phyloP scores from a whole-genome alignment of 2,113 vertebrate genomes.

The Piprites chloris region DNA sequence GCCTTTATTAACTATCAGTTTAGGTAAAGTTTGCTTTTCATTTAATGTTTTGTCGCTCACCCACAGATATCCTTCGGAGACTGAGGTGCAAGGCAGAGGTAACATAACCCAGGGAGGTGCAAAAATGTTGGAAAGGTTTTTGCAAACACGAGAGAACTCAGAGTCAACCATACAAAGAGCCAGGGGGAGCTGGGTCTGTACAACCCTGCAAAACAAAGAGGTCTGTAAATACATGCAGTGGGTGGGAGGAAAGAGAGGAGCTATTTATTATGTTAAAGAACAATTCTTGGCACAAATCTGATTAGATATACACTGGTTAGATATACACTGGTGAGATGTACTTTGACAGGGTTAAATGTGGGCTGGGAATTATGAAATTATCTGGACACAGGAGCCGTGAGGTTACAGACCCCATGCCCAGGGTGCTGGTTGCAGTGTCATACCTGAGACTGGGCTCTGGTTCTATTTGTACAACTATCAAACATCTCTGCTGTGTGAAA shows the following conservation, averaged over 20 bases:
- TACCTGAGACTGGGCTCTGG: background rate
- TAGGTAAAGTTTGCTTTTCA: slow-evolving; percentile 15
- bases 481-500: background rate
- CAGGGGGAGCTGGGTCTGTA: background rate
- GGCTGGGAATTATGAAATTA: background rate
- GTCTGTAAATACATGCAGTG: background rate
- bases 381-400: background rate
- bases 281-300: background rate
- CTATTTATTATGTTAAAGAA: slow-evolving; percentile 19
- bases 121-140: slow-evolving; percentile 5
- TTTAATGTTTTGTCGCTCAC: background rate
- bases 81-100: background rate
- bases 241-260: background rate
- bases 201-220: slow-evolving; percentile 18
- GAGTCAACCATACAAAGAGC: background rate
- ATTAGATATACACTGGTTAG: background rate
- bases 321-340: background rate
- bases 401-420: background rate
- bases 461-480: background rate
- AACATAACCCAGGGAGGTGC: background rate
- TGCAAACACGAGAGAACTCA: background rate
- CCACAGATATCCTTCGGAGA: background rate
- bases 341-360: background rate
- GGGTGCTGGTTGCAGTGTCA: rapidly evolving
- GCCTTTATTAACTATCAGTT: background rate